Evolutionary conservation across 2,113 vertebrate genomes (phyloP).

Genomic region (Dascyllus trimaculatus): DNA sequence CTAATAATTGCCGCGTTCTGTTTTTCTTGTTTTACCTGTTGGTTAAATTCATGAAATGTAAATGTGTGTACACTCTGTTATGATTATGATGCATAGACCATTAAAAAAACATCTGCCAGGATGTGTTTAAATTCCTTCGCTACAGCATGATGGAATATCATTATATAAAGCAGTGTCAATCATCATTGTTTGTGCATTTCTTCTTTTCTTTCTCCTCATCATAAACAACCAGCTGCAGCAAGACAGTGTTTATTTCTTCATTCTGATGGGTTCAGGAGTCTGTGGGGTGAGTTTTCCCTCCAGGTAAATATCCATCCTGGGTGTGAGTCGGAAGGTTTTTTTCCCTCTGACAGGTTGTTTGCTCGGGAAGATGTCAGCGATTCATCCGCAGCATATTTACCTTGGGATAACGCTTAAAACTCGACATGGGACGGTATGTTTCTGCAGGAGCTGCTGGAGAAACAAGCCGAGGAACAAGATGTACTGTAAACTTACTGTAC

Average conservation of each 20-base stretch:
- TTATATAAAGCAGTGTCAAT: slow-evolving; percentile 23
- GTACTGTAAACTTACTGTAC: slow-evolving; percentile 5
- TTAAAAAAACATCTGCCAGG: background rate
- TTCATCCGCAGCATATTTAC: slow-evolving; percentile 41
- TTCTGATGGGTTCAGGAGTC: slow-evolving; percentile 37
- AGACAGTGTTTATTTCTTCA: slow-evolving; percentile 14
- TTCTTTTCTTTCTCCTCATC: background rate
- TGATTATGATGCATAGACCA: background rate
- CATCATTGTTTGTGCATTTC: background rate
- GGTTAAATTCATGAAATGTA: too few relatives aligned
- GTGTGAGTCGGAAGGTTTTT: slow-evolving; percentile 42
- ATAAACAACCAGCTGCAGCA: slow-evolving; percentile 33
- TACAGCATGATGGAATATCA: slow-evolving; percentile 9
- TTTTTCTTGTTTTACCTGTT: background rate
- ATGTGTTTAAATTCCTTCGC: slow-evolving; percentile 30
- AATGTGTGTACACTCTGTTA: background rate
- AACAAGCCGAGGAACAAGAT: slow-evolving; percentile 37
- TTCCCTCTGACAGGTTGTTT: slow-evolving; percentile 58
- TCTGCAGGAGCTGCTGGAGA: slow-evolving; percentile 20
- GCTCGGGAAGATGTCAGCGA: slow-evolving; percentile 53
- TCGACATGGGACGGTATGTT: slow-evolving; percentile 11
- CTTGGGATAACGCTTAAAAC: slow-evolving; percentile 36
- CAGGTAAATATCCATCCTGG: slow-evolving; percentile 42
- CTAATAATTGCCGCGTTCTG: background rate
- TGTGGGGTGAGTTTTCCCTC: slow-evolving; percentile 32